Conservation (phyloP, 2,797 vertebrate genomes). For the Protonibea diacanthus region DNA sequence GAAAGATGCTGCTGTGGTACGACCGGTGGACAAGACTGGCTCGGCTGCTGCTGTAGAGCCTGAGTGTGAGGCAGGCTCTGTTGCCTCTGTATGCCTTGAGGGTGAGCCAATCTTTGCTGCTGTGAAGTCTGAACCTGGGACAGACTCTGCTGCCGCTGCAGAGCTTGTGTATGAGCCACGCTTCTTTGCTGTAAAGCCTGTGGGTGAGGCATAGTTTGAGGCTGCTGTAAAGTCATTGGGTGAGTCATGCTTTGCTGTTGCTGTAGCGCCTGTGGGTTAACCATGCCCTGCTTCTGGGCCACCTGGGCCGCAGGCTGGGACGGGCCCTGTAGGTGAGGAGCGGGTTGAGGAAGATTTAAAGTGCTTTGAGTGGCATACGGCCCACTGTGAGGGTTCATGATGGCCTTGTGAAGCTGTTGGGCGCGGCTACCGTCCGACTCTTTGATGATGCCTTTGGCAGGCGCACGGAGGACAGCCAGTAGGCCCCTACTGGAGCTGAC, state of each 20-base stretch:
- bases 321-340: conserved; percentile 83
- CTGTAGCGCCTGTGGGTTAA: conserved; percentile 90
- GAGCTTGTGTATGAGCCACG: conserved; percentile 67
- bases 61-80: conserved; percentile 70
- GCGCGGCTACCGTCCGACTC: conserved; percentile 89
- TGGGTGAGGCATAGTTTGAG: conserved; percentile 66
- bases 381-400: conserved; percentile 89
- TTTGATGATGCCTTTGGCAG: conserved; percentile 89
- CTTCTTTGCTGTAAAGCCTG: conserved; percentile 73
- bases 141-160: conserved; percentile 78
- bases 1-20: conserved; percentile 72
- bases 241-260: conserved; percentile 86
- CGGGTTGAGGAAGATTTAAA: conserved; percentile 87
- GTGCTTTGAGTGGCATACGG: conserved; percentile 88
- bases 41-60: conserved; percentile 72
- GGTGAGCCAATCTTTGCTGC: conserved; percentile 72
- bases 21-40: conserved; percentile 65
- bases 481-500: conserved; percentile 91
- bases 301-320: conserved; percentile 79
- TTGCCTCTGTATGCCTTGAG: conserved; percentile 76
- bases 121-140: conserved; percentile 75
- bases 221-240: conserved; percentile 74
- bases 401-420: conserved; percentile 87
- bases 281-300: conserved; percentile 86
- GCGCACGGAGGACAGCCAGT: conserved; percentile 91